A percentile compares a stretch with the other conserved stretches of the same genome.
phyloP scores from a whole-genome alignment of 2,113 vertebrate species.

The Typhlomys cinereus region DNA sequence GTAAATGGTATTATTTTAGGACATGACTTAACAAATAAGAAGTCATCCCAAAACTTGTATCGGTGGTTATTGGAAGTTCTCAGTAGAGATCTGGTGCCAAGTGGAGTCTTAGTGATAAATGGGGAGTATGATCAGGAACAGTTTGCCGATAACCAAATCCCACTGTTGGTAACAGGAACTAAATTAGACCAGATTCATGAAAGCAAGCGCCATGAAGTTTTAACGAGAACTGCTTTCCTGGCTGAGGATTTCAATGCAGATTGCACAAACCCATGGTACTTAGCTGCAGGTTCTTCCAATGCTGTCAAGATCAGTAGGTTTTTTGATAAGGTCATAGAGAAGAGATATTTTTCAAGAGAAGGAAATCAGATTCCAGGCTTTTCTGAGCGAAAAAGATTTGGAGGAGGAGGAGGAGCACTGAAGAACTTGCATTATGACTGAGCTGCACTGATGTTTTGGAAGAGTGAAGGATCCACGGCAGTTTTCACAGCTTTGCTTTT shows the following conservation, averaged over 20 bases:
- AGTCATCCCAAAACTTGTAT: conserved; percentile 98
- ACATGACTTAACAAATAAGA: conserved; percentile 99
- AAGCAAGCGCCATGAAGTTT: conserved; percentile 93
- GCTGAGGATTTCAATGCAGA: conserved; percentile 99
- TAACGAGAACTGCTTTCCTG: conserved; percentile 95
- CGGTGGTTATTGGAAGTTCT: conserved; percentile 96
- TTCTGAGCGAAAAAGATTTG: conserved; percentile 94
- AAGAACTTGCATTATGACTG: conserved; percentile 96
- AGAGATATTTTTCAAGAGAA: conserved; percentile 95
- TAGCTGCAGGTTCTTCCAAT: conserved; percentile 97
- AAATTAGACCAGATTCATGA: conserved; percentile 99
- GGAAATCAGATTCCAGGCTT: conserved; percentile 93
- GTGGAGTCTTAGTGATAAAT: conserved; percentile 96
- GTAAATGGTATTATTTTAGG: conserved; percentile 99
- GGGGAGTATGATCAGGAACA: conserved; percentile 97
- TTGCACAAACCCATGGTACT: conserved; percentile 94
- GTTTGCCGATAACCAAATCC: conserved; percentile 96
- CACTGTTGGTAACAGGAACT: conserved; percentile 96
- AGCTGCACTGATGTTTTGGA: conserved; percentile 56
- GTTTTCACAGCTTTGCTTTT: conserved; percentile 55
- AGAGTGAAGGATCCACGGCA: conserved; percentile 14
- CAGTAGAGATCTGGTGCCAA: conserved; percentile 93
- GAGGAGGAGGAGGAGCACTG: conserved; percentile 82
- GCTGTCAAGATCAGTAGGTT: conserved; percentile 98
- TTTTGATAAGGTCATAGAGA: conserved; percentile 99